Evolutionary conservation across 2,113 vertebrate species (phyloP), one percentile per base, ranked within the genome.

Genomic region (Phrynosoma blainvillii): DNA sequence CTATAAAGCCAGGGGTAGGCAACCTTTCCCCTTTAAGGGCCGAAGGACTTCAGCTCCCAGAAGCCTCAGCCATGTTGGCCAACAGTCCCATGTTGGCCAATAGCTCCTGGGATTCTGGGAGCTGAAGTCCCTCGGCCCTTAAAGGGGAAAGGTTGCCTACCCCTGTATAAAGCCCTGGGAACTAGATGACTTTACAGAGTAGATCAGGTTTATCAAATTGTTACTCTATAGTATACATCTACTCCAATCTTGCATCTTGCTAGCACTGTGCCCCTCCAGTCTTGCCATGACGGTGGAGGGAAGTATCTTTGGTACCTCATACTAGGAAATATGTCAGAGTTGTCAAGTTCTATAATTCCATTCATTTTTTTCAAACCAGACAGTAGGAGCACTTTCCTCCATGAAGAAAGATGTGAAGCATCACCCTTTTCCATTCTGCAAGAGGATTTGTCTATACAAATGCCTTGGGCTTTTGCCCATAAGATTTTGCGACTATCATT

Each of bases 321-420:
- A 25, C 42, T 92, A 79, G 9, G 89, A 91, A 93, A 93, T 83
- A 62, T 88, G 90, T 82, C 0, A 0, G 88, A 66, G 82, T 82
- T 94, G 82, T 90, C 90, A 92, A 88, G 54, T 84, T 87, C 5
- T 1, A 73, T 85, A 91, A 86, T 88, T 85, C 89, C 91, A 88
- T 76, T 75, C 42, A 84, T 76, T 36, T n/a, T n/a, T 93, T 91
- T 92, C 84, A 92, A 88, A 86, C 73, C 84, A 93, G 84, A 87
- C 9, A 0, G 66, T 32, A 84, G 42, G 27, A n/a, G 71, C 16
- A 42, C 20, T 75, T 80, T 16, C 40, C 40, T 54, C 32, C 32
- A 42, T 62, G 62, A 75, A 32, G 23, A 85, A 62, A 42, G 54
- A 23, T 85, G n/a, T 62, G 32, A 54, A 85, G 32, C 62, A 85